Percentiles rank a stretch among this genome's conserved stretches.
These are phyloP conservation scores for Empis livida DNA, from an alignment of 2,888 invertebrate genomes.

Conservation along the genomic window DNA sequence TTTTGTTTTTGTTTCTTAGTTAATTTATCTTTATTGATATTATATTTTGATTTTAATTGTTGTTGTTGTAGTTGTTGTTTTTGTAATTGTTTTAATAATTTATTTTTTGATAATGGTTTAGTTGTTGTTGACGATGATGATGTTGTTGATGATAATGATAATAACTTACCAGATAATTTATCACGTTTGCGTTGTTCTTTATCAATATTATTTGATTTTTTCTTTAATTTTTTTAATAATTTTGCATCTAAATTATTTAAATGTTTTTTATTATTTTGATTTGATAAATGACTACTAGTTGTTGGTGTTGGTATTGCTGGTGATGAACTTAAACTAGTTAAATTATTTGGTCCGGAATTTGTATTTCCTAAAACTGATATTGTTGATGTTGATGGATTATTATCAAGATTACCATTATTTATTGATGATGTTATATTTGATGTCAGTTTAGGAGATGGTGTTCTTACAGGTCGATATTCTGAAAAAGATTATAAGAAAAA, in stretches of 20 bases:
- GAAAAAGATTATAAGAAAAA: no score
- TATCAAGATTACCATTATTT: no score
- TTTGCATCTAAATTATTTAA: conserved; percentile 13
- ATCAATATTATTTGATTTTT: conserved; percentile 15
- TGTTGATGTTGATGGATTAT: not conserved
- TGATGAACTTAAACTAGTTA: not conserved
- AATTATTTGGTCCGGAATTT: not conserved
- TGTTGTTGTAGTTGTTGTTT: conserved; percentile 16
- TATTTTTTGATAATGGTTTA: conserved; percentile 13
- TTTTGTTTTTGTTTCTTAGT: not conserved
- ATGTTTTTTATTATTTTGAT: not conserved
- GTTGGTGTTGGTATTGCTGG: not conserved
- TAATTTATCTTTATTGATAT: not conserved
- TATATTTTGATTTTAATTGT: conserved; percentile 5
- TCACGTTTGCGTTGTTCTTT: conserved; percentile 23
- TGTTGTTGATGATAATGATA: not conserved
- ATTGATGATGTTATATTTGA: not conserved
- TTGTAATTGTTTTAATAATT: conserved; percentile 22
- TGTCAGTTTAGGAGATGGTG: not conserved
- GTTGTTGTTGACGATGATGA: not conserved
- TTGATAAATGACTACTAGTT: not conserved
- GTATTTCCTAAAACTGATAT: not conserved
- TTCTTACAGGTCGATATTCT: not conserved
- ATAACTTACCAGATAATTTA: not conserved
- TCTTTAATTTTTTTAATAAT: conserved; percentile 19